Evolutionary conservation across 2,888 invertebrate genomes (phyloP).

Genomic region (Euclidia mi): DNA sequence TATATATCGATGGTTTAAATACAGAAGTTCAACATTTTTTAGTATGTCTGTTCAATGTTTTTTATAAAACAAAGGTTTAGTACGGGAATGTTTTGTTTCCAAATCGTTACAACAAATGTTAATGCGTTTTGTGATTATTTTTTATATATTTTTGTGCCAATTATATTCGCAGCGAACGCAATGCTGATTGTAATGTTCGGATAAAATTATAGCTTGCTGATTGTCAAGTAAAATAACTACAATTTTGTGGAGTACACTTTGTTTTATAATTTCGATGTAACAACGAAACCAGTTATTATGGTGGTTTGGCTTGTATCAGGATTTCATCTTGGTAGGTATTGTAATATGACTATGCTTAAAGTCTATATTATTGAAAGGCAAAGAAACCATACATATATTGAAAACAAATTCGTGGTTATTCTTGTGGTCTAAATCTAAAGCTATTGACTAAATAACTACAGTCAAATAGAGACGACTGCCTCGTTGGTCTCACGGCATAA

Average conservation of each 20-base stretch:
- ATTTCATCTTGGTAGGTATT: too few relatives aligned
- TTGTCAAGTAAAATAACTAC: constrained; percentile 26
- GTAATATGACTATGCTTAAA: too few relatives aligned
- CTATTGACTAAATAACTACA: too few relatives aligned
- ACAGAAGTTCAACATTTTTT: too few relatives aligned
- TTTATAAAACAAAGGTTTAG: background rate
- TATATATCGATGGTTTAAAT: too few relatives aligned
- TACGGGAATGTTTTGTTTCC: constrained; percentile 18
- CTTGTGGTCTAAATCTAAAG: too few relatives aligned
- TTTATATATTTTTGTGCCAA: constrained; percentile 43
- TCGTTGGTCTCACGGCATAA: too few relatives aligned
- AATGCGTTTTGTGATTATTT: constrained; percentile 50
- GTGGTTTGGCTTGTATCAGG: constrained; percentile 1
- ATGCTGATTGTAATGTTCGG: constrained; percentile 39
- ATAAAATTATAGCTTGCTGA: constrained; percentile 25
- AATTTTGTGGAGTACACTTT: constrained; percentile 20
- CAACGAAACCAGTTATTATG: constrained; percentile 13
- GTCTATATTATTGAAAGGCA: too few relatives aligned
- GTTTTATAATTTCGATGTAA: constrained; percentile 25
- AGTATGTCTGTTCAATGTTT: background rate
- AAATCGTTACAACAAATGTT: constrained; percentile 48
- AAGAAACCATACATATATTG: too few relatives aligned
- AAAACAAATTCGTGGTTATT: too few relatives aligned
- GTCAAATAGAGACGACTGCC: too few relatives aligned
- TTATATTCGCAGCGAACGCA: constrained; percentile 35